A percentile compares a stretch with the other conserved stretches of the same genome.
These are phyloP conservation scores for Hemaris fuciformis DNA, from an alignment of 2,888 invertebrate genomes.

Conservation along the genomic window DNA sequence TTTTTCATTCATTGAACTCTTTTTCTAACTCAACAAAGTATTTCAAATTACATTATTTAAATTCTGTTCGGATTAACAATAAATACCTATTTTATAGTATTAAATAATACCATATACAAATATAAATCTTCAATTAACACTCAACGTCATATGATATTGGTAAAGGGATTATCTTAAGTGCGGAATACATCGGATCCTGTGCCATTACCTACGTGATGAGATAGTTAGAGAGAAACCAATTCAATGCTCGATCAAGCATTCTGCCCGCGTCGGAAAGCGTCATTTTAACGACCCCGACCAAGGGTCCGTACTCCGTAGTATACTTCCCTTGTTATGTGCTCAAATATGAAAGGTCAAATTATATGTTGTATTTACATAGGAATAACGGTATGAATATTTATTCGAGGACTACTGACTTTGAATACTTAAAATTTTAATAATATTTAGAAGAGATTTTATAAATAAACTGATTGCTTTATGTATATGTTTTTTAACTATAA, in stretches of 20 bases:
- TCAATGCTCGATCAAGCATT: conserved; percentile 13
- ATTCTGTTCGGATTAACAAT: no score
- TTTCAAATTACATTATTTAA: no score
- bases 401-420: no score
- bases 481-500: no score
- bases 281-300: conserved; percentile 13
- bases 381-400: background rate
- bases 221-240: conserved; percentile 6
- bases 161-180: conserved; percentile 5
- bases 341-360: background rate
- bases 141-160: background rate
- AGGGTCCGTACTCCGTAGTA: no score
- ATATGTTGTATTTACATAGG: background rate
- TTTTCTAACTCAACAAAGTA: no score
- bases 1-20: no score
- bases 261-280: conserved; percentile 5
- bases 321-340: conserved; percentile 5
- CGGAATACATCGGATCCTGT: conserved; percentile 4
- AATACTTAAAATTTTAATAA: no score
- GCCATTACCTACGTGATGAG: conserved; percentile 13
- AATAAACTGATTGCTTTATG: no score
- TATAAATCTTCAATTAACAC: background rate
- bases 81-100: no score
- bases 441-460: no score
- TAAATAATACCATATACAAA: no score